These are phyloP conservation scores for Isichthys henryi DNA, from an alignment of 2,113 vertebrate species.

Conservation along the genomic window DNA sequence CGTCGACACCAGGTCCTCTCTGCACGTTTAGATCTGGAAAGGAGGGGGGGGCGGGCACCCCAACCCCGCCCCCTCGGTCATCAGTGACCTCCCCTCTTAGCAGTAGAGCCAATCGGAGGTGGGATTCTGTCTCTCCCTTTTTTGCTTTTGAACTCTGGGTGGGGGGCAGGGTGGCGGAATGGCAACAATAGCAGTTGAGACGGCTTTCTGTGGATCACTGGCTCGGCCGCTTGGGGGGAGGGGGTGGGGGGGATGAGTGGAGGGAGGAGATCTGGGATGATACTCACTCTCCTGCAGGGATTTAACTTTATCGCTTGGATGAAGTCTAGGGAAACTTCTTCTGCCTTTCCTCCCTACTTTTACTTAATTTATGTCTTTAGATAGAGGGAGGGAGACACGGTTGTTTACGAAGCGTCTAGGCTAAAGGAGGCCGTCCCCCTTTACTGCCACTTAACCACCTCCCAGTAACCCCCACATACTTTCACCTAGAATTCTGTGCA, in stretches of 20 bases:
- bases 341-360: not conserved
- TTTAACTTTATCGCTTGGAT: not conserved
- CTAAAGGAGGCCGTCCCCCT: not conserved
- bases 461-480: not conserved
- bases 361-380: not conserved
- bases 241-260: not conserved
- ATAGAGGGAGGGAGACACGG: not conserved
- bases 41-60: not conserved
- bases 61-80: not conserved
- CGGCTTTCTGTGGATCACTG: conserved; percentile 47
- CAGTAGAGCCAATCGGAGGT: conserved; percentile 23
- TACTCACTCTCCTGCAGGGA: not conserved
- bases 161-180: conserved; percentile 3
- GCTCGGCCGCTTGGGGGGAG: conserved; percentile 25
- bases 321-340: not conserved
- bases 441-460: not conserved
- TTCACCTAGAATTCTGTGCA: not conserved
- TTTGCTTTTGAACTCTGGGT: conserved; percentile 37
- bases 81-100: not conserved
- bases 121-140: conserved; percentile 19
- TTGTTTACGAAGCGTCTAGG: not conserved
- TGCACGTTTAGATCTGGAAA: conserved; percentile 21
- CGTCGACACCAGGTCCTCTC: conserved; percentile 31
- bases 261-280: not conserved
- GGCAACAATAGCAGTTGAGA: conserved; percentile 38